A percentile compares a stretch with the other conserved stretches of the same genome.
Evolutionary conservation across 2,888 invertebrate species (phyloP).

Genomic region (Ichneumon xanthorius): DNA sequence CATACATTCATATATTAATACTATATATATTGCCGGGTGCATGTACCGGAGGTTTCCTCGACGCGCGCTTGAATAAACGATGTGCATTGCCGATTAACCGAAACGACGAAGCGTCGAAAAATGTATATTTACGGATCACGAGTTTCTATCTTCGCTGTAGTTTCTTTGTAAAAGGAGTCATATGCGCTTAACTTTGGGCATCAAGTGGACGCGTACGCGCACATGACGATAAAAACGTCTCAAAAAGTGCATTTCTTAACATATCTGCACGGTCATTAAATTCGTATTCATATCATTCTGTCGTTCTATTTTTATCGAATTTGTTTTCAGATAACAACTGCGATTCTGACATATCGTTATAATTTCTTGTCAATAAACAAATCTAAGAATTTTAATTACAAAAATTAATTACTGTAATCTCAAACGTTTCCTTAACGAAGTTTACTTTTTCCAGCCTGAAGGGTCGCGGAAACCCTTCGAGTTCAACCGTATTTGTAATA

Average conservation of each 20-base stretch:
- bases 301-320: not conserved
- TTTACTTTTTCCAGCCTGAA: not conserved
- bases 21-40: not conserved
- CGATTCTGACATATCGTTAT: not conserved
- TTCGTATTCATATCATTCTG: not conserved
- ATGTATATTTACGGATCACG: not conserved
- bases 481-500: not conserved
- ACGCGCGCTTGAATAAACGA: constrained; percentile 50
- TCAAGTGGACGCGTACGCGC: not conserved
- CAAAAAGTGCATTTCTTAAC: not conserved
- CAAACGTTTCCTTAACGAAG: not conserved
- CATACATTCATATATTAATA: not conserved
- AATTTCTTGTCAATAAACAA: not conserved
- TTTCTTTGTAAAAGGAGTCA: not conserved
- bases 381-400: not conserved
- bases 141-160: not conserved
- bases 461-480: not conserved
- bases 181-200: not conserved
- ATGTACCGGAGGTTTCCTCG: constrained; percentile 23
- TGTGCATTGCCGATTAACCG: constrained; percentile 42
- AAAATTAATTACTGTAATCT: not conserved
- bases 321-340: not conserved
- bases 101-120: constrained; percentile 31
- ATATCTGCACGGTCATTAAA: not conserved
- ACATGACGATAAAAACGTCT: no score